These are phyloP conservation scores for Zelostemma sp. DNA, from an alignment of 1,140 invertebrate species.

Conservation along the genomic window DNA sequence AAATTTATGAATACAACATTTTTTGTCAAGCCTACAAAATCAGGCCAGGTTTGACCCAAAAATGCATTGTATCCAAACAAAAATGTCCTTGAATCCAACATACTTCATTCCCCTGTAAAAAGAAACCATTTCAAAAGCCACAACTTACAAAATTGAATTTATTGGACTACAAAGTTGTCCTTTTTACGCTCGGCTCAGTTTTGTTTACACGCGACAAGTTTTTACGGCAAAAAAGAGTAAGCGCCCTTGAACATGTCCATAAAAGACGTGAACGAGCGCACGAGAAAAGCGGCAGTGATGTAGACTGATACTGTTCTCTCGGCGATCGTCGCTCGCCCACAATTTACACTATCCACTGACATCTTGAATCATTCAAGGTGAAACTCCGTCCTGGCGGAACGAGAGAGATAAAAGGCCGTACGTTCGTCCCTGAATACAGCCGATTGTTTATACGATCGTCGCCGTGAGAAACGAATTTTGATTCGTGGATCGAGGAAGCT, in stretches of 20 bases:
- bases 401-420: not conserved
- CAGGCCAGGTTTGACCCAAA: too few species aligned
- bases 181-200: too few species aligned
- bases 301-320: too few species aligned
- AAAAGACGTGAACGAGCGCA: not conserved
- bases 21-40: too few species aligned
- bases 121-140: too few species aligned
- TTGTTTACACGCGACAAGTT: too few species aligned
- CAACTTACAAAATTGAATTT: too few species aligned
- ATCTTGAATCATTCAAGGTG: constrained; percentile 1
- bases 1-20: too few species aligned
- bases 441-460: not conserved
- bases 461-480: not conserved
- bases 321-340: not conserved
- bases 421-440: not conserved
- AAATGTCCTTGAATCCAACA: too few species aligned
- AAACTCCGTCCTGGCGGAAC: constrained; percentile 2
- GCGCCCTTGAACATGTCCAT: not conserved
- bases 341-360: constrained; percentile 3
- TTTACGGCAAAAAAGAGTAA: not conserved
- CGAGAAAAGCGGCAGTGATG: not conserved
- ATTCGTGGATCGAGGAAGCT: not conserved
- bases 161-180: too few species aligned
- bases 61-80: too few species aligned
- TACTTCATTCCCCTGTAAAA: too few species aligned